Base-by-base conservation (phyloP, 2,888 invertebrate genomes). In the Melitaea athalia region DNA sequence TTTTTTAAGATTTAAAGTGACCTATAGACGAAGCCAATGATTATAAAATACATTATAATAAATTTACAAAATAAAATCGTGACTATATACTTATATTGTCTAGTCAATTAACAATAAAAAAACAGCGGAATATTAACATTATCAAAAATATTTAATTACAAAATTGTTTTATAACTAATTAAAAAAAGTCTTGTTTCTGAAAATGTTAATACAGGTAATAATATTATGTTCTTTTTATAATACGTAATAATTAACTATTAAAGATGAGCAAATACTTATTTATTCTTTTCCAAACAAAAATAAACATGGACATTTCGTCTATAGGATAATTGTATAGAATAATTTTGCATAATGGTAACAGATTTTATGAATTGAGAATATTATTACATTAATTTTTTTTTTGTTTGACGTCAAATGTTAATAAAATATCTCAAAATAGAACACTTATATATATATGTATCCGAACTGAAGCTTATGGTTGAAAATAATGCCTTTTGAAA, bases 1-100 rank as follows among this genome's bases (percentile, higher is more conserved):
- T 59, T 53, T 15, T 55, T 8, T 61, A n/a, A 38, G 33, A 14
- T 59, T 45, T n/a, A n/a, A 63, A 62, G 59, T 57, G 62, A 47
- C 52, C 68, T 59, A 59, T 65, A 63, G 62, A 49, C 42, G 15
- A 50, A 61, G 45, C 12, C 5, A 6, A 33, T 33, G 12, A 45
- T 42, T 8, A 15, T 15, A 12, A 59, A 31, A 31, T 43, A 17
- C 10, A 42, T 17, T 5, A 7, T 5, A 0, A 11, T 42, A 17
- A 59, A n/a, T 15, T n/a, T 17, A 17, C 15, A 12, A 24, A 49
- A 3, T 6, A 6, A 49, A 49, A n/a, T 14, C 6, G 6, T 49
- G n/a, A 12, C n/a, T 49, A 49, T n/a, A 49, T 38, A 38, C 24
- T 38, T 38, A 38, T 14, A 49, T 49, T 49, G n/a, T 49, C 47